Evolutionary conservation across 2,113 vertebrate genomes (phyloP), one percentile per base, ranked within the genome.

Genomic region (Carassius auratus): DNA sequence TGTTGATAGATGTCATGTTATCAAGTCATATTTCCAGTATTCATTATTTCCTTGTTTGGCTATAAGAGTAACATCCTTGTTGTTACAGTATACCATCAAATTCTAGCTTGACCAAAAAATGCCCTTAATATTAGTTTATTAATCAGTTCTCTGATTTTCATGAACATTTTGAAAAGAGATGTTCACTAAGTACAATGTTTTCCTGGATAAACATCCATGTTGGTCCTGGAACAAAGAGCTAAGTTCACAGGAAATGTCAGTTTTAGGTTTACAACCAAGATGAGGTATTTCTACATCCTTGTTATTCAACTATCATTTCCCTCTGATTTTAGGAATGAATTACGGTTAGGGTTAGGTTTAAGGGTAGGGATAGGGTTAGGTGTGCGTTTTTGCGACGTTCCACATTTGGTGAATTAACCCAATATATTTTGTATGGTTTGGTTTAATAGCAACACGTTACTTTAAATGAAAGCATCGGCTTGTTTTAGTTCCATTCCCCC

Each of bases 401-500:
- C 33, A 8, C 2, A 38, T 71, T 38, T 52, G 9, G 8, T 21
- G 7, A 71, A 38, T 6, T 38, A 38, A 71, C 17, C 8, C 8
- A 15, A 10, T 2, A n/a, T n/a, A 5, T 26, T 5, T 36, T 26
- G 3, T 23, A 8, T 13, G 13, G 8, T 36, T 68, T 45, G n/a
- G 12, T 50, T 45, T n/a, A 50, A 19, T 57, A 57, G 45, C 4
- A 1, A 66, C 68, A 19, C 42, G 26, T 42, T 38, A 71, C 82
- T 33, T 55, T 10, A 48, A 30, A 52, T 12, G 19, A 68, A 76
- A 61, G 1, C 9, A 59, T 61, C 9, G 19, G 19, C 36, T 30
- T 48, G 79, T 13, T 57, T 59, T 23, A 30, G 15, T 80, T 81
- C 66, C 86, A 77, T 55, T 48, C 5, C 77, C 19, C 19, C 85